Base-by-base conservation (phyloP, 2,888 invertebrate genomes). In the Scaptomyza tumidula region DNA sequence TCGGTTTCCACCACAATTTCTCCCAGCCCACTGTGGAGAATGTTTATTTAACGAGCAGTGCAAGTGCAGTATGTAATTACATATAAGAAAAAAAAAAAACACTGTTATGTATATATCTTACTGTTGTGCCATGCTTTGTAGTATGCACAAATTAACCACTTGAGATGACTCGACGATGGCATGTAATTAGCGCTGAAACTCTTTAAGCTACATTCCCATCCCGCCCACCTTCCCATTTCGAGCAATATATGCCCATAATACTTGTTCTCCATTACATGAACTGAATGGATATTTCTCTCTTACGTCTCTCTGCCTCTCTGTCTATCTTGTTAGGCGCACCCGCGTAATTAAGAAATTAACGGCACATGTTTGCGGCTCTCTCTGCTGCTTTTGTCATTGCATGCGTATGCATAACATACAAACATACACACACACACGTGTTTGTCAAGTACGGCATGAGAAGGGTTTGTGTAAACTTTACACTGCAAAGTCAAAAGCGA, bases 291-390 rank as follows among this genome's bases (percentile, higher is more conserved):
- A 66, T 56, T 73, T 44, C 41, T 24, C 35, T 62, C 52, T 54
- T 59, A 48, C 35, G 13, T 66, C 52, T 50, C 35, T 6, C 60
- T 54, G 49, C 48, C 45, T 33, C 65, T 64, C 50, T 55, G 43
- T 43, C 35, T 57, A 39, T 53, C 61, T 46, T 62, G 61, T 41
- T 49, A 53, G 55, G 63, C 50, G 55, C 56, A 85, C 80, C 80
- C 83, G 83, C 88, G 88, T 83, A 83, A 83, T 83, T 83, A 83
- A 87, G 88, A 83, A 87, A 83, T 83, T 83, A 83, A 83, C 88
- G 88, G 82, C 88, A 83, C 77, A 87, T 83, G 82, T 85, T 87
- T 78, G 88, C 65, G 68, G 68, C 71, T 78, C 88, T 78, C 62
- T 54, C 62, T 54, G 55, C 65, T 64, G 61, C 52, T 33, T 71